Percentiles rank a stretch among this genome's conserved stretches.
These are phyloP conservation scores for Myotis pilosus DNA, from an alignment of 2,797 vertebrate genomes.

Conservation along the genomic window DNA sequence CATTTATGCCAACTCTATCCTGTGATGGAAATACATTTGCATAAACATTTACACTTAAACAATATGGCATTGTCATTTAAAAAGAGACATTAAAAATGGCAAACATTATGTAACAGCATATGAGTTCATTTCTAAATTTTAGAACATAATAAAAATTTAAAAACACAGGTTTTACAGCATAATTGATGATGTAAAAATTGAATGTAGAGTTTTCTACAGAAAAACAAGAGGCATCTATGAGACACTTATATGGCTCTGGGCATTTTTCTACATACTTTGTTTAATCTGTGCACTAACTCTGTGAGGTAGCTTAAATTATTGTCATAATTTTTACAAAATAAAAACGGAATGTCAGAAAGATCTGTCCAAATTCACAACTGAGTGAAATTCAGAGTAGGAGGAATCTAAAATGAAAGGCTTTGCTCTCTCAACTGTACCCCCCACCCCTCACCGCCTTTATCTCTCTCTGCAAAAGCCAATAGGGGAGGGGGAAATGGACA, in stretches of 20 bases:
- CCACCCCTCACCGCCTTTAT: too few species aligned
- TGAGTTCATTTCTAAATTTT: background rate
- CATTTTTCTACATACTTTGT: background rate
- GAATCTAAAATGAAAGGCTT: background rate
- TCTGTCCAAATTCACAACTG: background rate
- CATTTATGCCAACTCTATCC: background rate
- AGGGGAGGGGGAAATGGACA: background rate
- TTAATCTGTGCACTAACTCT: background rate
- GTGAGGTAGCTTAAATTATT: background rate
- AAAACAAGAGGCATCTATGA: background rate
- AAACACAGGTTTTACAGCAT: background rate
- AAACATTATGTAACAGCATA: background rate
- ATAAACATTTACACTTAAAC: background rate
- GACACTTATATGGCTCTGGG: fast-evolving
- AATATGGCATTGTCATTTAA: background rate
- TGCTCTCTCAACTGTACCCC: background rate
- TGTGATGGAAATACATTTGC: background rate
- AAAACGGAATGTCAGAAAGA: background rate
- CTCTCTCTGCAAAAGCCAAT: background rate
- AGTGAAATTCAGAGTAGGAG: background rate
- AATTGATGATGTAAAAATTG: background rate
- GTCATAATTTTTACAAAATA: background rate
- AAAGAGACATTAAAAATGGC: background rate
- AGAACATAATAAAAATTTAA: background rate
- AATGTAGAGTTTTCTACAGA: background rate